phyloP scores from a whole-genome alignment of 2,113 vertebrate genomes.

The Pandion haliaetus region DNA sequence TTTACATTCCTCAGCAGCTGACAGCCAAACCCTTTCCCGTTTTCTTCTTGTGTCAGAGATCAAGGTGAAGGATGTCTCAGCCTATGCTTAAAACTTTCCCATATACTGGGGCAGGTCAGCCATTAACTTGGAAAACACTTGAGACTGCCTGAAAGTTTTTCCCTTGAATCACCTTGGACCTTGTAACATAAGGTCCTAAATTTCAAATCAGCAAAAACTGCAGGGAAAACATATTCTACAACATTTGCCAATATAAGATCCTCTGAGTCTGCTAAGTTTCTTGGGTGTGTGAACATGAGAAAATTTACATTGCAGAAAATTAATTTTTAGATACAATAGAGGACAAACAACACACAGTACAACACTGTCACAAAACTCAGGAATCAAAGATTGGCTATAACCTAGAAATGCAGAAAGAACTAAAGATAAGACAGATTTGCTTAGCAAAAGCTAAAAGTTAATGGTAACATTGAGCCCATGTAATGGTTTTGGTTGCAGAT shows the following conservation, averaged over 20 bases:
- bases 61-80: not conserved
- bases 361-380: not conserved
- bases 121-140: not conserved
- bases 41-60: not conserved
- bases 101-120: rapidly evolving
- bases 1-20: not conserved
- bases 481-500: not conserved
- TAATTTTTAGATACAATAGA: not conserved
- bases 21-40: not conserved
- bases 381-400: not conserved
- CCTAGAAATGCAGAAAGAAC: not conserved
- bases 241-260: not conserved
- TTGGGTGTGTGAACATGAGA: not conserved
- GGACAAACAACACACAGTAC: not conserved
- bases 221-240: not conserved
- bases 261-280: not conserved
- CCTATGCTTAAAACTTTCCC: not conserved
- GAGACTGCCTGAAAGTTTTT: not conserved
- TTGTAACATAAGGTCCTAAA: not conserved
- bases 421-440: not conserved
- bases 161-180: not conserved
- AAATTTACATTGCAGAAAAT: not conserved
- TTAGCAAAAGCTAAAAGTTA: not conserved
- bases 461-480: not conserved
- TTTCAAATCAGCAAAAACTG: not conserved